phyloP scores from a whole-genome alignment of 2,113 vertebrate genomes.

The Hemiscyllium ocellatum region DNA sequence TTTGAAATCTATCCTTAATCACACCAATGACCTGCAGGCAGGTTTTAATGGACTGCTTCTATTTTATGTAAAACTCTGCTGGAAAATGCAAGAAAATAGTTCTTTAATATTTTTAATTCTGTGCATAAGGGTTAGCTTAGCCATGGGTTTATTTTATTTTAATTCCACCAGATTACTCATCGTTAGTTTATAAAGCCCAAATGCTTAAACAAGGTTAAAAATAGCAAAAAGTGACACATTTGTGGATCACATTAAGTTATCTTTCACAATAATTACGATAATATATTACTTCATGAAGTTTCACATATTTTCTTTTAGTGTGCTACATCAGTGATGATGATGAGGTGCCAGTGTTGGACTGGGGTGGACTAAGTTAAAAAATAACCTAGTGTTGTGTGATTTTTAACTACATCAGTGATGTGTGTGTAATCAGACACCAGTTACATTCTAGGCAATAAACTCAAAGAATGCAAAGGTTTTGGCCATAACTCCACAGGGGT shows the following conservation, averaged over 20 bases:
- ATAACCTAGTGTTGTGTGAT: too few relatives aligned
- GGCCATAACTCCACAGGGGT: neutral
- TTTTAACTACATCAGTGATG: neutral
- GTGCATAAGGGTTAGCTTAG: neutral
- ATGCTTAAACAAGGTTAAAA: too few relatives aligned
- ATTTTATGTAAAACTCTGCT: neutral
- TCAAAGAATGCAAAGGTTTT: neutral
- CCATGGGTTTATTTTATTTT: neutral
- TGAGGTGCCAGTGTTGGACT: too few relatives aligned
- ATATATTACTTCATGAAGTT: neutral
- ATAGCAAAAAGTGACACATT: too few relatives aligned
- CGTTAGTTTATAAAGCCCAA: neutral
- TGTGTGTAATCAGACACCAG: neutral
- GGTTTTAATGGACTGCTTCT: neutral
- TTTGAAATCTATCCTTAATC: neutral
- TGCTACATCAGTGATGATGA: too few relatives aligned
- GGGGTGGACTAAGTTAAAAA: too few relatives aligned
- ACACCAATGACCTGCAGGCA: neutral
- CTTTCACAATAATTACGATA: neutral
- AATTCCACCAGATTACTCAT: neutral
- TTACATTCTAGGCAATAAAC: neutral
- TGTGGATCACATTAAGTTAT: neutral
- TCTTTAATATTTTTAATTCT: constrained; percentile 20
- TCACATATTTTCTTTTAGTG: neutral
- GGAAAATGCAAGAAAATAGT: neutral